Conservation (phyloP, 2,888 invertebrate genomes). For the Sesamia inferens region DNA sequence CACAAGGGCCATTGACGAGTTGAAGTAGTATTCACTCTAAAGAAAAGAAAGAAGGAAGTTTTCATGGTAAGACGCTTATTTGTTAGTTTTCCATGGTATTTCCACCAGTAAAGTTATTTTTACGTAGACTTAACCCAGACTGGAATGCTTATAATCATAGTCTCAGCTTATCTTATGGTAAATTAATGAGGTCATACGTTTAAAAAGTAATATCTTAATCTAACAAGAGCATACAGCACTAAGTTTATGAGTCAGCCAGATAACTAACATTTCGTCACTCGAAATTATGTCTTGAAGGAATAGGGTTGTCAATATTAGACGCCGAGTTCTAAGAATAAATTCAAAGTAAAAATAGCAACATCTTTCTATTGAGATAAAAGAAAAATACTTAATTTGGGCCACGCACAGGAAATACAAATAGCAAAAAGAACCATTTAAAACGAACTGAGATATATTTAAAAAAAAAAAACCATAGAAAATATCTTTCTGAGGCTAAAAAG, state of each 20-base stretch:
- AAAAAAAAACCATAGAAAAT: not conserved
- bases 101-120: not conserved
- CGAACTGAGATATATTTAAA: not conserved
- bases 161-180: constrained; percentile 20
- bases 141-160: not conserved
- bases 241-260: constrained; percentile 62
- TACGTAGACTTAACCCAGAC: not conserved
- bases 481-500: not conserved
- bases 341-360: not conserved
- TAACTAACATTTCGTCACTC: constrained; percentile 49
- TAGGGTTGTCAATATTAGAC: constrained; percentile 29
- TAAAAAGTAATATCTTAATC: constrained; percentile 59
- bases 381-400: not conserved
- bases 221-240: constrained; percentile 41
- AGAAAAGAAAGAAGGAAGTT: too few relatives aligned
- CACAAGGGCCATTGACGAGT: too few relatives aligned
- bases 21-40: too few relatives aligned
- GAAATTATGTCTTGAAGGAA: constrained; percentile 45
- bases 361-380: not conserved
- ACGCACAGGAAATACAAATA: not conserved
- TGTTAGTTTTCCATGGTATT: not conserved
- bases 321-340: not conserved
- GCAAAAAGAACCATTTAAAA: not conserved
- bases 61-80: too few relatives aligned
- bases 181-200: constrained; percentile 50